Evolutionary conservation across 2,113 vertebrate genomes (phyloP).

Genomic region (Gulo gulo): DNA sequence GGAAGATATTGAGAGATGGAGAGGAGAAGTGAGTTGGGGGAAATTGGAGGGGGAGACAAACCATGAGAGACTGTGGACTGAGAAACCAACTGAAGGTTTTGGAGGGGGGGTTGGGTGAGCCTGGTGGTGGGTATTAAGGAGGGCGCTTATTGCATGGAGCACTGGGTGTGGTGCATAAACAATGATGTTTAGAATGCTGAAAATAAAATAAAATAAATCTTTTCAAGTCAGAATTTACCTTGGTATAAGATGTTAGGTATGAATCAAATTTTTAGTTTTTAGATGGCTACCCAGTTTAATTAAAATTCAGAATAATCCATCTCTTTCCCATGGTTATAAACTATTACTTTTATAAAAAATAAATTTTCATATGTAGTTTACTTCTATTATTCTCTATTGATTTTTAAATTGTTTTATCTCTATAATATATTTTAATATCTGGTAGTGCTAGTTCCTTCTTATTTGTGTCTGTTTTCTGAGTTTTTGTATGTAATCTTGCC

Average conservation of each 20-base stretch:
- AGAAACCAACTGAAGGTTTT: no score
- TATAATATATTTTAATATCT: neutral
- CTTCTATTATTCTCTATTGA: neutral
- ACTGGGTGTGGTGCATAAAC: no score
- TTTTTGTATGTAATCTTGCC: neutral
- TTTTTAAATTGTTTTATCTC: neutral
- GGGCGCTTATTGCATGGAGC: no score
- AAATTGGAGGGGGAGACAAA: no score
- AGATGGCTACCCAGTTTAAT: neutral
- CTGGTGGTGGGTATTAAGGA: no score
- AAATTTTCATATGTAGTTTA: neutral
- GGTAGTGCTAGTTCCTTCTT: neutral
- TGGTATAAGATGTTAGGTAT: neutral
- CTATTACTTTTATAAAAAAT: neutral
- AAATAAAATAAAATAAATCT: no score
- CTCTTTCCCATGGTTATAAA: neutral
- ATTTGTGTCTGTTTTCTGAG: constrained; percentile 12
- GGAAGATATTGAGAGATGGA: no score
- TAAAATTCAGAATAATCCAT: neutral
- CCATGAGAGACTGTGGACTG: no score
- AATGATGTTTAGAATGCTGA: no score
- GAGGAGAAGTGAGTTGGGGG: no score
- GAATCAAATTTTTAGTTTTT: neutral
- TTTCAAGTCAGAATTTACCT: neutral
- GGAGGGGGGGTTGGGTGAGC: no score